Conservation (phyloP, 2,888 invertebrate genomes). For the Leptura quadrifasciata region DNA sequence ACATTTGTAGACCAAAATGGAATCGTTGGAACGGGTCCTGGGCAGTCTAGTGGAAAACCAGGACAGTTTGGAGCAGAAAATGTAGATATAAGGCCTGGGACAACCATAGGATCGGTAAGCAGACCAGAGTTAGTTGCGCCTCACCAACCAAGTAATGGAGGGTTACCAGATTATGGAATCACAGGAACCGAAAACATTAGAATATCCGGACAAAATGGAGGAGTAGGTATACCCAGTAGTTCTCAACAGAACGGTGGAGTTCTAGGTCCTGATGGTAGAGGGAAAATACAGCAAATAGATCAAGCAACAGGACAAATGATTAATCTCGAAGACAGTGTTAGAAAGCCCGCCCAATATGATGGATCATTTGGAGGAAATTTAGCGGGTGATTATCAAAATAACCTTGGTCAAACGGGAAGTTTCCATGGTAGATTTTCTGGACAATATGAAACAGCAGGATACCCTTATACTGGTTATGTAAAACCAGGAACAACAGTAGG, state of each 20-base stretch:
- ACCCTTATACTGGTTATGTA: conserved; percentile 36
- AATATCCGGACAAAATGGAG: conserved; percentile 19
- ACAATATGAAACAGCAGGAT: conserved; percentile 56
- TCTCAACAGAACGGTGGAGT: background rate
- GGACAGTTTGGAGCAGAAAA: background rate
- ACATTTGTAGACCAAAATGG: background rate
- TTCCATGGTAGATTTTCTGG: conserved; percentile 65
- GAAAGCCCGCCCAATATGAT: background rate
- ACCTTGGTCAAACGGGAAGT: conserved; percentile 57
- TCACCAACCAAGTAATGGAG: conserved; percentile 35
- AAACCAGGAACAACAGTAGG: conserved; percentile 23
- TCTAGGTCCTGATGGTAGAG: background rate
- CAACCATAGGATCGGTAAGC: background rate
- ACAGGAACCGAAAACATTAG: background rate
- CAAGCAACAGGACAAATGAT: conserved; percentile 19
- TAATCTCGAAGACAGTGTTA: conserved; percentile 6
- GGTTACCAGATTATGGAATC: background rate
- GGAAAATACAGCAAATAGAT: background rate
- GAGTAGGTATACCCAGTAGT: background rate
- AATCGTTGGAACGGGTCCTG: background rate
- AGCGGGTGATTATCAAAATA: conserved; percentile 59
- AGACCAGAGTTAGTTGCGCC: conserved; percentile 27
- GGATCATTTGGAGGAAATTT: conserved; percentile 62
- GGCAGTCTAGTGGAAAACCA: background rate
- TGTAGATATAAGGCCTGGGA: background rate